Evolutionary conservation across 2,888 invertebrate genomes (phyloP), one percentile per base, ranked within the genome.

Genomic region (Parapristionchus giblindavisi): DNA sequence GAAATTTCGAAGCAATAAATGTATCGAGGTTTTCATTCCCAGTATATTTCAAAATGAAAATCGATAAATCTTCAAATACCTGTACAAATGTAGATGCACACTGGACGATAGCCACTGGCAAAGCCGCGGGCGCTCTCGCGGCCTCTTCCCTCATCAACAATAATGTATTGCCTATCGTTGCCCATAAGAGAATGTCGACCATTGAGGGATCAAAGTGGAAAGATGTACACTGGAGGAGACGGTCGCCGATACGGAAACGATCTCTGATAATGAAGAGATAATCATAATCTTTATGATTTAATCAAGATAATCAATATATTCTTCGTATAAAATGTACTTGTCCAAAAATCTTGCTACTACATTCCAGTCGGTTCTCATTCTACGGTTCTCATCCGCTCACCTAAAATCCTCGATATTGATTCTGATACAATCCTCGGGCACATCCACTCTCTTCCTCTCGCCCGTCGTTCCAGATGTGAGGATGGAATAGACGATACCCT

Each of bases 151-250:
- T 36, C 32, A 66, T 17, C 4, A 66, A 34, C 17, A 66, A n/a
- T 6, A 66, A 51, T 32, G 32, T 32, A 27, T 43, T n/a, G 48
- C 66, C 66, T 43, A 29, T 38, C 21, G 52, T 63, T 27, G 43
- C 29, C 60, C 61, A 60, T 40, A 74, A 54, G 21, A 74, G 63
- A 0, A 74, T n/a, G 14, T 74, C 74, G 27, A 74, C 52, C 61
- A 74, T 61, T 1, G 61, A 74, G 0, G 74, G 74, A 52, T 74
- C 74, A 52, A 74, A 74, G 63, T 61, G 52, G 63, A 74, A 63
- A 6, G 74, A 74, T 14, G 74, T 63, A 36, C 43, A 74, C 51
- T 24, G 52, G 24, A 74, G 74, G n/a, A n/a, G n/a, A n/a, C n/a
- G n/a, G n/a, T n/a, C n/a, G n/a, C n/a, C n/a, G n/a, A n/a, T n/a